phyloP scores from a whole-genome alignment of 2,113 vertebrate genomes.

The Acrocephalus arundinaceus region DNA sequence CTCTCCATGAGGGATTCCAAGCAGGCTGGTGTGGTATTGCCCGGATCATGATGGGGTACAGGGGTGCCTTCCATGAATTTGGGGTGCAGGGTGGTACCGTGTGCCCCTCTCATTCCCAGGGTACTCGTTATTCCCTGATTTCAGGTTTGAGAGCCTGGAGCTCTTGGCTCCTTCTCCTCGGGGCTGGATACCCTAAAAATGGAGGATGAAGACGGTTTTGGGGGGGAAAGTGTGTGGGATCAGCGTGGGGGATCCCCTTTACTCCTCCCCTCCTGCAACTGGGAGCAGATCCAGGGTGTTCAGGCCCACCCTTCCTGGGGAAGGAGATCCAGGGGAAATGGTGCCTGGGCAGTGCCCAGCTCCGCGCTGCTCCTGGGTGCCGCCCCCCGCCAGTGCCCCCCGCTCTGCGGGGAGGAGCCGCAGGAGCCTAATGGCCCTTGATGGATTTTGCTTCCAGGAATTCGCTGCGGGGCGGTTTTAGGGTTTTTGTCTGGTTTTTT shows the following conservation, averaged over 20 bases:
- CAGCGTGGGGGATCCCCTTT: not conserved
- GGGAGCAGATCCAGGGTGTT: not conserved
- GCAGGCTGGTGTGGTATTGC: accelerated
- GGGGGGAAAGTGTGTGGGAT: not conserved
- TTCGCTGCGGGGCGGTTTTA: not conserved
- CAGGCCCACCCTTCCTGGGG: not conserved
- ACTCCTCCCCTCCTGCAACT: not conserved
- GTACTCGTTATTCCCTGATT: not conserved
- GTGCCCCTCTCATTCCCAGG: too few species aligned
- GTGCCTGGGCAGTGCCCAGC: not conserved
- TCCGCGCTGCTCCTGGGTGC: not conserved
- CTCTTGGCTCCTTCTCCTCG: not conserved
- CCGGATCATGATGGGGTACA: accelerated
- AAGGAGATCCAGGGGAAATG: not conserved
- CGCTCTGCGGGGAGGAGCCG: not conserved
- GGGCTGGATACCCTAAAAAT: not conserved
- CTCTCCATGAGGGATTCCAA: not conserved
- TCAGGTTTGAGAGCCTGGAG: not conserved
- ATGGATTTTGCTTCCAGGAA: slow-evolving; percentile 46
- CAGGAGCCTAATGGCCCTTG: slow-evolving; percentile 30
- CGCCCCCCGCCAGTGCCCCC: not conserved
- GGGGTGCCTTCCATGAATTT: not conserved
- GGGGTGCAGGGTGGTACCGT: accelerated
- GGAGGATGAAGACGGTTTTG: too few species aligned
- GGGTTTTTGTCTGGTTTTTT: accelerated